Evolutionary conservation across 2,113 vertebrate species (phyloP), one percentile per base, ranked within the genome.

Genomic region (Mirza zaza): DNA sequence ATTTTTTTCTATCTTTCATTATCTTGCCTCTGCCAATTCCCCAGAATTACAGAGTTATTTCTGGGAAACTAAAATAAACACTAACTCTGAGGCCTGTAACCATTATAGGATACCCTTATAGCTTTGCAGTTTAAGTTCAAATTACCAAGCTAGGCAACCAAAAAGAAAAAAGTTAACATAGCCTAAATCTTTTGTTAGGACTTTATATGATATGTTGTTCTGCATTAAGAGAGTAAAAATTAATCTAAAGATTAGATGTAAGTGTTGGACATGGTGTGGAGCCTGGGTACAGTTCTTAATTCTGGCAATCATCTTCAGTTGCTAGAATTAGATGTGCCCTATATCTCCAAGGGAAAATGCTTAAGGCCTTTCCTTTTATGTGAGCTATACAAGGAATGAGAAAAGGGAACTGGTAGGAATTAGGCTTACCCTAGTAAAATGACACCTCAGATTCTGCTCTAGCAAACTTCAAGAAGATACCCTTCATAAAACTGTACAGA

Each of bases 201-300:
- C 25, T 65, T 70, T 83, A 17, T 89, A 25, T 55, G 61, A 57
- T 55, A 36, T 18, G 3, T 89, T 48, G 3, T 23, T 75, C 25
- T 68, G 39, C 32, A 36, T 67, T 95, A 96, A 97, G 84, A 88
- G 83, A 92, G 29, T 88, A 68, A 84, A 96, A 95, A 71, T n/a
- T 79, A 87, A 87, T 92, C 48, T 52, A 68, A 81, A 81, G 50
- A 83, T 73, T 79, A 75, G 25, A 75, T 75, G 7, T 97, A 80
- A 86, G 48, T 68, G 27, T 94, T 71, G 39, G 6, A 67, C 13
- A 29, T 42, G 11, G 2, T 91, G 9, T 77, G 25, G 50, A 89
- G 17, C 42, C 21, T 61, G 45, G 27, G 15, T 67, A 34, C 39
- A 79, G 39, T 89, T 25, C 45, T 87, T 90, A 21, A 59, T 65